Percentiles rank a stretch among this genome's conserved stretches.
Conservation (phyloP, 2,797 vertebrate genomes). For the Acropternis orthonyx region DNA sequence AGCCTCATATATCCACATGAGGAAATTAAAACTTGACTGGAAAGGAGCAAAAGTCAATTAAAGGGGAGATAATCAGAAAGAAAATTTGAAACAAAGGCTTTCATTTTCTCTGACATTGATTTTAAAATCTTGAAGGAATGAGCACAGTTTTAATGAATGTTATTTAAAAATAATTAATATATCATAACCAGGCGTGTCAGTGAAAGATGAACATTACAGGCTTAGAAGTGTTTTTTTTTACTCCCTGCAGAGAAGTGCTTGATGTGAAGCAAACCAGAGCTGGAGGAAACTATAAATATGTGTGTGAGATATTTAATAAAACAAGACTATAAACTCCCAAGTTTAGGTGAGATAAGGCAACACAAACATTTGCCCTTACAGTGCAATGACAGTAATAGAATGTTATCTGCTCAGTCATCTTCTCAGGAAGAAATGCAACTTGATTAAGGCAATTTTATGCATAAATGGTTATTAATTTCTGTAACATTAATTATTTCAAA, state of each 20-base stretch:
- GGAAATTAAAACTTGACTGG: conserved; percentile 57
- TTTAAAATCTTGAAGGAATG: conserved; percentile 24
- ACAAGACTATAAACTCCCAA: not conserved
- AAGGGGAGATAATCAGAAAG: conserved; percentile 46
- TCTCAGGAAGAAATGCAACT: not conserved
- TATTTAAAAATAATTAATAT: conserved; percentile 59
- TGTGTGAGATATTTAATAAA: not conserved
- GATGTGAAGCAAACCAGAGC: not conserved
- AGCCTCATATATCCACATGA: not conserved
- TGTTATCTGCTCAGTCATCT: not conserved
- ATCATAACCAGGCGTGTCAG: not conserved
- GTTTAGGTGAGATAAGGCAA: not conserved
- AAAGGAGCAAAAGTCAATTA: conserved; percentile 61
- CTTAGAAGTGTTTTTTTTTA: conserved; percentile 21
- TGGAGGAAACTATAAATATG: not conserved
- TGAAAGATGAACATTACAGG: not conserved
- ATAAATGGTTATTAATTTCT: not conserved
- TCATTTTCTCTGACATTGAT: conserved; percentile 35
- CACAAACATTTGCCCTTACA: not conserved
- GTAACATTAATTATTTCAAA: not conserved
- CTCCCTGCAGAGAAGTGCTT: not conserved
- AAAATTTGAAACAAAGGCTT: conserved; percentile 47
- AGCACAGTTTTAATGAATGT: conserved; percentile 50
- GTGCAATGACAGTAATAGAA: not conserved
- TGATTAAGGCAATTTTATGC: not conserved